Base-by-base conservation (phyloP, 2,888 invertebrate genomes). In the Cinara cedri region DNA sequence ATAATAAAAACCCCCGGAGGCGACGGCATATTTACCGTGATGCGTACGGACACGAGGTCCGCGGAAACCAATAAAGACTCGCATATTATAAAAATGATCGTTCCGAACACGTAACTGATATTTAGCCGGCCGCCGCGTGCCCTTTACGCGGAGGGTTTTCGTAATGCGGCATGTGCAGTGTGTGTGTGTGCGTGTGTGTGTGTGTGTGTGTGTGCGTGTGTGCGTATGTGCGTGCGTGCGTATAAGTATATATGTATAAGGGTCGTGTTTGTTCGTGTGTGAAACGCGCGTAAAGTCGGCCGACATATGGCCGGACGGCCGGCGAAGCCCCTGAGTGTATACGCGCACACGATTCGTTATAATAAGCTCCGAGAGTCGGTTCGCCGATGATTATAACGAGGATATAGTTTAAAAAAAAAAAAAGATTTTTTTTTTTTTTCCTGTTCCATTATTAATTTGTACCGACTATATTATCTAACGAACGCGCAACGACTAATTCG, bases 251-350 rank as follows among this genome's bases (percentile, higher is more conserved):
- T n/a, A n/a, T n/a, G 24, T 13, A n/a, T 21, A 74, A 51, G 72
- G 72, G 66, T 76, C 76, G 57, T 68, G 76, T 68, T 76, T 76
- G 76, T 76, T 76, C 76, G 57, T 76, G 57, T 76, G 76, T 60
- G 76, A 68, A 76, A 76, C 76, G 49, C 76, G 68, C 68, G n/a
- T n/a, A 66, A 76, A 76, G 55, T 68, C 76, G 46, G 46, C 46
- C 55, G 76, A 76, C 76, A 76, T 76, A 76, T 68, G 76, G 76
- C 34, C 49, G 60, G 0, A 46, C 49, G 57, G 49, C 26, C 34
- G 34, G 49, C 49, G 72, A 74, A 74, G 72, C 72, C 72, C 72
- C 62, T 34, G 72, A 62, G 72, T 63, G n/a, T n/a, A n/a, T n/a
- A 74, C 51, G 51, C 72, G 51, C 34, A 74, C 51, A 62, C 72